Conservation (phyloP, 2,888 invertebrate genomes). For the Mythimna albipuncta region DNA sequence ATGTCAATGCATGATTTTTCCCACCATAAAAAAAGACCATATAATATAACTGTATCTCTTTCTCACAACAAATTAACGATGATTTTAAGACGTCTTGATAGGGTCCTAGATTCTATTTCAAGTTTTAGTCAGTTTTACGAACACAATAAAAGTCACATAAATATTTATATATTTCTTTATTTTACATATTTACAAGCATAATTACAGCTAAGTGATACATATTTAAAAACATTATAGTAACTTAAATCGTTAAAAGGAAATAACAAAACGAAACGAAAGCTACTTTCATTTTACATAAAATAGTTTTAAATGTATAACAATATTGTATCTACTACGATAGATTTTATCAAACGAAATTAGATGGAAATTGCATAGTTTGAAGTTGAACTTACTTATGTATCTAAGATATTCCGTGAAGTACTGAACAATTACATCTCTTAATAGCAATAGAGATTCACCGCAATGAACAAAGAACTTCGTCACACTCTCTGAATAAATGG, state of each 20-base stretch:
- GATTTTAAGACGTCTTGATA: no score
- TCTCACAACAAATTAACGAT: no score
- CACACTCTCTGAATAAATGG: conserved; percentile 66
- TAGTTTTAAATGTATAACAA: conserved; percentile 52
- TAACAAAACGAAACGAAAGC: conserved; percentile 64
- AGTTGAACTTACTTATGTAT: conserved; percentile 33
- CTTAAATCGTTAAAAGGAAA: conserved; percentile 56
- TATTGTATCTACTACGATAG: conserved; percentile 28
- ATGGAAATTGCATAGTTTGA: conserved; percentile 22
- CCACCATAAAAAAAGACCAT: no score
- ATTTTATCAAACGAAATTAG: conserved; percentile 29
- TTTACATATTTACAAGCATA: conserved; percentile 89
- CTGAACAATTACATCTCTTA: conserved; percentile 46
- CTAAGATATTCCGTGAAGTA: conserved; percentile 38
- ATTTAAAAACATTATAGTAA: conserved; percentile 62
- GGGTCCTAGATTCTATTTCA: no score
- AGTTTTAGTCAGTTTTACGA: background rate
- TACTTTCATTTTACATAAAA: conserved; percentile 55
- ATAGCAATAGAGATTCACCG: conserved; percentile 50
- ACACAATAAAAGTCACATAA: conserved; percentile 24
- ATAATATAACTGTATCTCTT: no score
- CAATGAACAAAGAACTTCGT: conserved; percentile 67
- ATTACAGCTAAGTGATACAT: conserved; percentile 75
- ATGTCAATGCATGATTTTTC: no score
- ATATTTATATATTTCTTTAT: conserved; percentile 74